Evolutionary conservation across 2,797 vertebrate genomes (phyloP).

Genomic region (Toxotes lorentzi): DNA sequence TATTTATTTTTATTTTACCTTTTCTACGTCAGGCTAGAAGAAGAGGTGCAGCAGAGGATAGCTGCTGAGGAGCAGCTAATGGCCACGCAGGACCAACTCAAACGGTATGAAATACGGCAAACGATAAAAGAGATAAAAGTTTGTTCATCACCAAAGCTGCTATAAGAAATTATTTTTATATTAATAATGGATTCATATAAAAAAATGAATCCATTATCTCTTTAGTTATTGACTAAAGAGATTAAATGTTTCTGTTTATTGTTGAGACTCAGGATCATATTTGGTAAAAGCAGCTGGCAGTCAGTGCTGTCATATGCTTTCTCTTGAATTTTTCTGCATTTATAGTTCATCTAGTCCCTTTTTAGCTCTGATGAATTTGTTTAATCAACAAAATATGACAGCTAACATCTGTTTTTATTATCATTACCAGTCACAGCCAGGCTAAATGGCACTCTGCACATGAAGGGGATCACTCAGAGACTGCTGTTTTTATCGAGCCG

Average conservation of each 20-base stretch:
- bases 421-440: slow-evolving; percentile 80
- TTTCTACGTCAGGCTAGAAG: slow-evolving; percentile 86
- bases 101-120: slow-evolving; percentile 80
- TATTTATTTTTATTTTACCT: not conserved
- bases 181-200: not conserved
- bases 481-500: slow-evolving; percentile 88
- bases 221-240: too few relatives aligned
- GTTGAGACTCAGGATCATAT: not conserved
- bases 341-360: slow-evolving; percentile 2
- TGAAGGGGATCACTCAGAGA: slow-evolving; percentile 85
- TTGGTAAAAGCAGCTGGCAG: not conserved
- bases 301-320: not conserved
- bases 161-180: not conserved
- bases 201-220: too few relatives aligned
- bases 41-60: slow-evolving; percentile 89
- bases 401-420: slow-evolving; percentile 25
- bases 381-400: not conserved
- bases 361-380: not conserved
- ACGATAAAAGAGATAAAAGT: not conserved
- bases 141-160: not conserved
- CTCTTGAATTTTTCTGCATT: not conserved
- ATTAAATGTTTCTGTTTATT: not conserved
- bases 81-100: slow-evolving; percentile 86
- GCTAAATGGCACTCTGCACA: slow-evolving; percentile 81
- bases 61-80: slow-evolving; percentile 88